These are phyloP conservation scores for Grammomys dolichurus DNA, from an alignment of 2,113 vertebrate species.

Conservation along the genomic window DNA sequence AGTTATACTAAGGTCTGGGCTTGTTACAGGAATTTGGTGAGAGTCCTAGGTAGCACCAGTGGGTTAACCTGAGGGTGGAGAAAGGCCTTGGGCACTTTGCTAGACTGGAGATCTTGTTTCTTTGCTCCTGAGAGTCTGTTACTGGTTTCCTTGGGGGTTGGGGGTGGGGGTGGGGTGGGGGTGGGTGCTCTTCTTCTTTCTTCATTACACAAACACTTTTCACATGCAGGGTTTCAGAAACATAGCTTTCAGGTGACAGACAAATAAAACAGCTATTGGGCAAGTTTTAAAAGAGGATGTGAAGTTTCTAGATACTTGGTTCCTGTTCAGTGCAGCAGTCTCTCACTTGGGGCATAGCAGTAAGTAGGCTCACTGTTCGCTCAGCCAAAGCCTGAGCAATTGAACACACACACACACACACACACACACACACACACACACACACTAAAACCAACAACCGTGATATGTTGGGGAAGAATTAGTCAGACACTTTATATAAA, in stretches of 20 bases:
- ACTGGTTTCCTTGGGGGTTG: neutral
- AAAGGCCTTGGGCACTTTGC: rapidly evolving
- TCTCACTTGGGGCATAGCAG: neutral
- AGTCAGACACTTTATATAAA: neutral
- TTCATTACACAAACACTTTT: neutral
- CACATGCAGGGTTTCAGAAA: neutral
- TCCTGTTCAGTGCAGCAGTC: neutral
- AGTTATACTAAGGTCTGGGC: neutral
- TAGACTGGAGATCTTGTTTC: neutral
- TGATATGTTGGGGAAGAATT: neutral
- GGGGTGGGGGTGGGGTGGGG: no score
- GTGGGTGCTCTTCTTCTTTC: neutral
- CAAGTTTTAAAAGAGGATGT: neutral
- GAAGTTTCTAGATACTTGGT: neutral
- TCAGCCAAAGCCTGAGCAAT: neutral
- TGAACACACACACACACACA: neutral
- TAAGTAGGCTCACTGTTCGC: neutral
- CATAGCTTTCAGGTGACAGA: neutral
- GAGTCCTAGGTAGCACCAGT: neutral
- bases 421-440: neutral
- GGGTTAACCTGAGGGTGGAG: neutral
- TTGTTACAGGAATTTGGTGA: neutral
- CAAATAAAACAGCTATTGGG: neutral
- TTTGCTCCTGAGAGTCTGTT: neutral
- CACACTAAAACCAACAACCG: neutral